Evolutionary conservation across 2,113 vertebrate species (phyloP).

Genomic region (Noctilio leporinus): DNA sequence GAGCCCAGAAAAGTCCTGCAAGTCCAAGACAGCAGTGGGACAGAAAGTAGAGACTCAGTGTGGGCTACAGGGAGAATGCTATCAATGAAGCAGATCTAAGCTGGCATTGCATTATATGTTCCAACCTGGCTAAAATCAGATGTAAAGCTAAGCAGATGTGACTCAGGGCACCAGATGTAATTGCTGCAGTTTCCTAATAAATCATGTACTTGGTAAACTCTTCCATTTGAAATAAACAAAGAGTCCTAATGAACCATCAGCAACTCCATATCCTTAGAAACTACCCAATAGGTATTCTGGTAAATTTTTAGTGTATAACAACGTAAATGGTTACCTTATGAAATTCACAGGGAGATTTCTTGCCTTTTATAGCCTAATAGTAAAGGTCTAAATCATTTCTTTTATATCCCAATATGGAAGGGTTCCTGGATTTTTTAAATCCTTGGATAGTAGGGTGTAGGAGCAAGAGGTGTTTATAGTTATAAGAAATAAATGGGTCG

Average conservation of each 20-base stretch:
- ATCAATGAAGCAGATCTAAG: neutral
- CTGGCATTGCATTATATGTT: neutral
- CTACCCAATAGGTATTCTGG: neutral
- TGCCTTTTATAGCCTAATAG: neutral
- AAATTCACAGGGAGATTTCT: conserved; percentile 16
- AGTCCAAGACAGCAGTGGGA: neutral
- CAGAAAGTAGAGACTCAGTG: neutral
- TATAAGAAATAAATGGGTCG: neutral
- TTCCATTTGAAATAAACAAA: conserved; percentile 60
- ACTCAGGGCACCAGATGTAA: conserved; percentile 52
- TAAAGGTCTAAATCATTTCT: neutral
- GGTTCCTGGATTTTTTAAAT: conserved; percentile 3
- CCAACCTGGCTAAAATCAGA: conserved; percentile 13
- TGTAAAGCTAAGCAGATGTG: neutral
- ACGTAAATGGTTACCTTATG: conserved; percentile 3
- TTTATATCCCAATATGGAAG: neutral
- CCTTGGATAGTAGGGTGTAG: neutral
- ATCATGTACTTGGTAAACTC: conserved; percentile 56
- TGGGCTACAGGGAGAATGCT: neutral
- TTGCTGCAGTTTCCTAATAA: conserved; percentile 55
- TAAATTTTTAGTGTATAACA: conserved; percentile 37
- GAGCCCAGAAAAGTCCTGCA: neutral
- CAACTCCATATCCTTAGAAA: conserved; percentile 5
- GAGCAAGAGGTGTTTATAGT: neutral
- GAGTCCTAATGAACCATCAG: conserved; percentile 35